Conservation (phyloP, 2,797 vertebrate species). For the Argya squamiceps region DNA sequence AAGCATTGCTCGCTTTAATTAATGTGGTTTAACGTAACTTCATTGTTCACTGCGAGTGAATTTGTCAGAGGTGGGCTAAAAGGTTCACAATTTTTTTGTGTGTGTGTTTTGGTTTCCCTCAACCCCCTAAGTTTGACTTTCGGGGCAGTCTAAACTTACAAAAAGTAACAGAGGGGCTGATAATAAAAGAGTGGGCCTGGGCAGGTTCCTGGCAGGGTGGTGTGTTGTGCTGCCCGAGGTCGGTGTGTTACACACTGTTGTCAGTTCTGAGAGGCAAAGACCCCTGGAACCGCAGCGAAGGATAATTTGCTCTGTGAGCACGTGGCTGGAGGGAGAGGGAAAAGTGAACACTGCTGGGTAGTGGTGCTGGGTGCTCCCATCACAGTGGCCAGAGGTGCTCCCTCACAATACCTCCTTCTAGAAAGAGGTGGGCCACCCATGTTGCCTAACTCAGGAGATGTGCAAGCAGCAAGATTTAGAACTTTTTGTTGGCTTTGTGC, state of each 20-base stretch:
- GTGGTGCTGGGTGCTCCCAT: background rate
- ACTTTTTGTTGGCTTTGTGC: background rate
- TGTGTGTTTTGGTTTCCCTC: background rate
- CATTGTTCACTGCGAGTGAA: background rate
- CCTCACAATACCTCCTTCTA: rapidly evolving
- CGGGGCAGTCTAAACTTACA: background rate
- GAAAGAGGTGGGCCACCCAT: background rate
- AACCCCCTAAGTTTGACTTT: background rate
- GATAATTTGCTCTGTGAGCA: rapidly evolving
- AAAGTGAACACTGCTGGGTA: background rate
- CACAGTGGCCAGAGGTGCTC: rapidly evolving
- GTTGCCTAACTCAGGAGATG: background rate
- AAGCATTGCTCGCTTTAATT: background rate
- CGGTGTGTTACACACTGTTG: rapidly evolving
- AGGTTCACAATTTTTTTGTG: background rate
- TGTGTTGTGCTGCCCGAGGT: background rate
- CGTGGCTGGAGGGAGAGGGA: rapidly evolving
- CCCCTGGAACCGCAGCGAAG: rapidly evolving
- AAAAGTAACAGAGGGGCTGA: background rate
- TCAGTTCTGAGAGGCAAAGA: background rate
- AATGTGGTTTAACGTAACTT: background rate
- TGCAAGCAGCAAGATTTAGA: background rate
- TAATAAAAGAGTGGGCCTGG: background rate
- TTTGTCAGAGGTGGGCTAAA: background rate
- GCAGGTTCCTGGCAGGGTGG: background rate